Base-by-base conservation (phyloP, 1,140 invertebrate species). In the Pissodes strobi region DNA sequence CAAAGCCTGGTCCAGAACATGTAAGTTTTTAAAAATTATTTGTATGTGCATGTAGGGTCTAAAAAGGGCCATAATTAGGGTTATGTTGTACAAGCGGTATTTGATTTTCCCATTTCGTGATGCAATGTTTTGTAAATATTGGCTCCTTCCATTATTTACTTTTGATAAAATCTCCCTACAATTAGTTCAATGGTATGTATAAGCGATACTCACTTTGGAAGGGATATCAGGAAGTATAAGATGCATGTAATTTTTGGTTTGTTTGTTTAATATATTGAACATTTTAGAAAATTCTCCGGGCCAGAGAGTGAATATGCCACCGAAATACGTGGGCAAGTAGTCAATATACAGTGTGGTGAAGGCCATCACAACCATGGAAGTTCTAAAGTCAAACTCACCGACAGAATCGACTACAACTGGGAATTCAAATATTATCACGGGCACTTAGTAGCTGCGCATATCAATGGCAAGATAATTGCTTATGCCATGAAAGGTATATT, bases 351-450 rank as follows among this genome's bases (percentile, higher is more conserved):
- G 58, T 86, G 88, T 17, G 90, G 86, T 57, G 79, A 84, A 15
- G 89, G 87, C 13, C 84, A 74, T 51, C 88, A 90, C 67, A 84
- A 84, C 70, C 87, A 87, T 79, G 91, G 89, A 21, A 91, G 89
- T 72, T 94, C 92, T 0, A 92, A 94, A 79, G 89, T 98, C 6
- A 95, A 94, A 74, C 84, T 95, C 15, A 93, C 89, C 71, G 94
- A 91, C 77, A 85, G 96, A 45, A 93, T 96, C 9, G 93, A 97
- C 71, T 97, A 93, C 76, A 89, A 90, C 61, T 97, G 95, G 94
- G 94, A 97, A 73, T 85, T 88, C 21, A 86, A 88, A 70, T 90
- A 91, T 75, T 93, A 94, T 70, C 83, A 85, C 6, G 94, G 94
- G 1, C 91, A 93, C 72, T 78, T 97, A 18, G 83, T 97, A n/a